Conservation (phyloP, 2,797 vertebrate species). For the Anolis apletophallus region DNA sequence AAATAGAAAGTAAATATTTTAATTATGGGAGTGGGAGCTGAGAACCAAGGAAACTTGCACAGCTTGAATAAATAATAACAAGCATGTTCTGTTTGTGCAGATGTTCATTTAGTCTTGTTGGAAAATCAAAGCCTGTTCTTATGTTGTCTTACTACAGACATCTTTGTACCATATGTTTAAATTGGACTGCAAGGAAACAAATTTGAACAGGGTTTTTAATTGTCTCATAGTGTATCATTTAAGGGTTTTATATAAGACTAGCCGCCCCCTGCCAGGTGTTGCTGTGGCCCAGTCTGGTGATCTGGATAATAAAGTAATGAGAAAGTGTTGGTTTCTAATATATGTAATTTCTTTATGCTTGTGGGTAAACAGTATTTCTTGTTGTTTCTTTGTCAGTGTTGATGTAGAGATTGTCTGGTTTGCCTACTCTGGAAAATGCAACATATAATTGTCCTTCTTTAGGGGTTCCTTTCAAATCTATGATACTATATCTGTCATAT, state of each 20-base stretch:
- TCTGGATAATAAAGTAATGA: too few species aligned
- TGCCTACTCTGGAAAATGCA: too few species aligned
- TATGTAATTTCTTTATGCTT: too few species aligned
- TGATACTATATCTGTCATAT: too few species aligned
- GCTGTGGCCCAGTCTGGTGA: too few species aligned
- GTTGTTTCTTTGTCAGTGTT: too few species aligned
- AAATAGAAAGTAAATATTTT: neutral
- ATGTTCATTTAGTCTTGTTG: neutral
- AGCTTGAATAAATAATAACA: neutral
- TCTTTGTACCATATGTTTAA: neutral
- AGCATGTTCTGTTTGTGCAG: neutral
- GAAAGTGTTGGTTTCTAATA: too few species aligned
- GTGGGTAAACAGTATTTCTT: too few species aligned
- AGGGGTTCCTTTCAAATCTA: too few species aligned
- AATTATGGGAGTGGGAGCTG: neutral
- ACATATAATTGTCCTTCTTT: too few species aligned
- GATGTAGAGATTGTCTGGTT: too few species aligned
- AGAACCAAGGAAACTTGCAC: neutral
- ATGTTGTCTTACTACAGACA: neutral
- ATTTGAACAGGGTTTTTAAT: neutral
- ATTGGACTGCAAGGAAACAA: neutral
- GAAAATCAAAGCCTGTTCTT: neutral
- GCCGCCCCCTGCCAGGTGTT: too few species aligned
- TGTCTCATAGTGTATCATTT: neutral
- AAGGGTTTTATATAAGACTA: neutral